Percentiles rank a stretch among this genome's conserved stretches.
Conservation (phyloP, 2,888 invertebrate genomes). For the Tipula lateralis region DNA sequence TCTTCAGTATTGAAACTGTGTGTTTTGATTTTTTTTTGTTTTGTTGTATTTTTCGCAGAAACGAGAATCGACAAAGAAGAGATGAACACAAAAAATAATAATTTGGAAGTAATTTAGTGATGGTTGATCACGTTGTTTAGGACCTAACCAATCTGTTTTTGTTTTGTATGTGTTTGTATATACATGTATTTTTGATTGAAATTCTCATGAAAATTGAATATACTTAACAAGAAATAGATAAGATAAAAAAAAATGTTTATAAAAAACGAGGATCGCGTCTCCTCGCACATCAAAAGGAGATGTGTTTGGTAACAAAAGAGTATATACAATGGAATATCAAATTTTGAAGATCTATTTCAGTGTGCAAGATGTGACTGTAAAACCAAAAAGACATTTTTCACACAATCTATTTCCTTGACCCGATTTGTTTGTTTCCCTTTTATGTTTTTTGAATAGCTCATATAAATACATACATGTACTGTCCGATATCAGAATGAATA, state of each 20-base stretch:
- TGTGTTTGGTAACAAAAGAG: too few relatives aligned
- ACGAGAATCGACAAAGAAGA: not conserved
- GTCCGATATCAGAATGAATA: constrained; percentile 2
- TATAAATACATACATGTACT: not conserved
- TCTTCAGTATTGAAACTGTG: not conserved
- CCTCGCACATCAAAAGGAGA: not conserved
- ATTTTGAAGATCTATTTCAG: not conserved
- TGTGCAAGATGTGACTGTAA: not conserved
- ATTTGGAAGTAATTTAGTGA: not conserved
- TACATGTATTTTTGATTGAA: not conserved
- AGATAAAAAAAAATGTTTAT: not conserved
- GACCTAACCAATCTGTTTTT: not conserved
- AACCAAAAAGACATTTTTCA: not conserved
- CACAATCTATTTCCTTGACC: constrained; percentile 1
- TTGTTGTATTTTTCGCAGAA: not conserved
- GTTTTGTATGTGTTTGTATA: not conserved
- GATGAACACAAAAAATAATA: not conserved
- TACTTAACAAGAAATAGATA: not conserved
- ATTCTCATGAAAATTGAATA: constrained; percentile 7
- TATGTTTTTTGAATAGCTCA: not conserved
- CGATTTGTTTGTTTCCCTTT: not conserved
- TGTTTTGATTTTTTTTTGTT: not conserved
- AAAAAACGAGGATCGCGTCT: not conserved
- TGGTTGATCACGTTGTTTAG: not conserved
- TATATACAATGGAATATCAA: not conserved